These are phyloP conservation scores for Plotosus lineatus DNA, from an alignment of 2,113 vertebrate genomes.

Conservation along the genomic window DNA sequence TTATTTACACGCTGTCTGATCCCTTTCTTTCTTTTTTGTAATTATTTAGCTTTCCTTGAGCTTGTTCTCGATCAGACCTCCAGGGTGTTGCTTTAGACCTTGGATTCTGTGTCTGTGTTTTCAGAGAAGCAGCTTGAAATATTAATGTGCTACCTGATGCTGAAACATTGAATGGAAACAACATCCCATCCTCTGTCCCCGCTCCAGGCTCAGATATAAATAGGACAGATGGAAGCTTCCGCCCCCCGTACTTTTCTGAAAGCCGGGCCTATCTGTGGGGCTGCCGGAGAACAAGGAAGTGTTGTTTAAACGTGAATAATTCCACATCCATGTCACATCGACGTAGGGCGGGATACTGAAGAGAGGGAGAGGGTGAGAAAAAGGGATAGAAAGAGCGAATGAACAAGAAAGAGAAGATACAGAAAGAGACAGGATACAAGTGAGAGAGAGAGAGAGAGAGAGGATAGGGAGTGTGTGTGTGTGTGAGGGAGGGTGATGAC, in stretches of 20 bases:
- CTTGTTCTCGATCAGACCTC: not conserved
- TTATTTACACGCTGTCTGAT: slow-evolving; percentile 1
- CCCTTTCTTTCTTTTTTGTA: not conserved
- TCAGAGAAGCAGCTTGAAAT: slow-evolving; percentile 32
- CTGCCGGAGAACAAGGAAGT: slow-evolving; percentile 21
- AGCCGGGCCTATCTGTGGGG: slow-evolving; percentile 8
- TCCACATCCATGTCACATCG: not conserved
- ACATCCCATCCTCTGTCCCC: slow-evolving; percentile 31
- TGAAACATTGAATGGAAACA: slow-evolving; percentile 44
- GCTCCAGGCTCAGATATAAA: slow-evolving; percentile 38
- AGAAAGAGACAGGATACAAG: too few relatives aligned
- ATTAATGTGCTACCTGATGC: slow-evolving; percentile 54
- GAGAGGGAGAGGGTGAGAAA: too few relatives aligned
- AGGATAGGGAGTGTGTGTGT: not conserved
- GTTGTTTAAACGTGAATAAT: slow-evolving; percentile 25
- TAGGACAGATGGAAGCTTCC: slow-evolving; percentile 43
- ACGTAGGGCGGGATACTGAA: not conserved
- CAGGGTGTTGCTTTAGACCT: not conserved
- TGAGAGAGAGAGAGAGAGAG: too few relatives aligned
- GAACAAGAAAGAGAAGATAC: too few relatives aligned
- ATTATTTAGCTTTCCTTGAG: not conserved
- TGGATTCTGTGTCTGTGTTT: slow-evolving; percentile 2
- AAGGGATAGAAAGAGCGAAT: too few relatives aligned
- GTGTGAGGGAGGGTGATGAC: not conserved
- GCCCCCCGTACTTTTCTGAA: not conserved